Evolutionary conservation across 2,113 vertebrate species (phyloP).

Genomic region (Podiceps cristatus): DNA sequence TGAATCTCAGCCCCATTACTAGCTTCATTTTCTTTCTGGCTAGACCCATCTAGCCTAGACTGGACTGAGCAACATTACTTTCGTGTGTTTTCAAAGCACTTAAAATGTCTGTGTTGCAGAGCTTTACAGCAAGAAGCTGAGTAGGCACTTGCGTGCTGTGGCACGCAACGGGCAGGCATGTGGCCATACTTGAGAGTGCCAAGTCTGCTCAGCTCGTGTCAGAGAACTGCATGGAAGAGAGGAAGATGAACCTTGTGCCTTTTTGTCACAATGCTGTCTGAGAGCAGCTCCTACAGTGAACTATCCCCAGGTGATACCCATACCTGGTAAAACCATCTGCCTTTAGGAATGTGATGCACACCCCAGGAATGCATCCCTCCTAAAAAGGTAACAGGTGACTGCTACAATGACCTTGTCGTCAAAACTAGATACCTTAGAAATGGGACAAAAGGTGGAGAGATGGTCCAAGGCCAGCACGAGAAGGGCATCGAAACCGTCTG

Average conservation of each 20-base stretch:
- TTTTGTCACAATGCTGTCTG: not conserved
- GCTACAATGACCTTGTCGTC: not conserved
- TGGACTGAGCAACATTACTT: accelerated
- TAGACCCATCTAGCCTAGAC: not conserved
- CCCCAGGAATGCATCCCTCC: not conserved
- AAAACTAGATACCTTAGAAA: not conserved
- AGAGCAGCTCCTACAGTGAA: not conserved
- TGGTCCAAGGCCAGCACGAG: accelerated
- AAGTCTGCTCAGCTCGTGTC: not conserved
- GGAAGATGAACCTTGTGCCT: not conserved
- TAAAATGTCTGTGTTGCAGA: not conserved
- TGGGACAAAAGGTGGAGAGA: not conserved
- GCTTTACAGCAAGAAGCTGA: not conserved
- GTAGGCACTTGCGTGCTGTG: accelerated
- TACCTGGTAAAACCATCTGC: not conserved
- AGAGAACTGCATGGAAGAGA: not conserved
- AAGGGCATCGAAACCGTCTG: not conserved
- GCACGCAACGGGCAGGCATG: not conserved
- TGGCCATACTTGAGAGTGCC: not conserved
- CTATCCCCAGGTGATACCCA: not conserved
- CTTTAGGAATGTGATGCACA: not conserved
- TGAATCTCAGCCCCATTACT: not conserved
- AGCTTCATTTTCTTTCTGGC: not conserved
- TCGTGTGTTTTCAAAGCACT: not conserved
- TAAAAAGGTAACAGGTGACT: accelerated